Conservation (phyloP, 2,113 vertebrate genomes). For the Donacobius atricapilla region DNA sequence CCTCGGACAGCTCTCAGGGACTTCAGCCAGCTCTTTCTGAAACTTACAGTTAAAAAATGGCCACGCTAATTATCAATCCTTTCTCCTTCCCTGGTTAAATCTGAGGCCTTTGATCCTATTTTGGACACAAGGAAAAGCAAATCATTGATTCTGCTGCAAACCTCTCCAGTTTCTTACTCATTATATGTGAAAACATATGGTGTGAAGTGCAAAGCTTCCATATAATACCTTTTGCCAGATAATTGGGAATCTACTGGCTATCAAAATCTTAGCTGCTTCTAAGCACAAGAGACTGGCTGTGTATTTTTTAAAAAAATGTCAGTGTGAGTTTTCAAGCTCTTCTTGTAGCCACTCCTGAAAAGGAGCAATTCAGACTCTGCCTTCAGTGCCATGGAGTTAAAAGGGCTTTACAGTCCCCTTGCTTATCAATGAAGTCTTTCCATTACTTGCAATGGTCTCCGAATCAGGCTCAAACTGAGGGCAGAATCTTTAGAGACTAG, state of each 20-base stretch:
- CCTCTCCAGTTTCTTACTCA: background rate
- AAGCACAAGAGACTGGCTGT: background rate
- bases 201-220: background rate
- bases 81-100: background rate
- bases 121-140: background rate
- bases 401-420: background rate
- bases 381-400: background rate
- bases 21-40: background rate
- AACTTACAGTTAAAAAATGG: background rate
- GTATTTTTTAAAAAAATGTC: background rate
- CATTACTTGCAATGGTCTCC: constrained; percentile 1
- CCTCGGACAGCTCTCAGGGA: background rate
- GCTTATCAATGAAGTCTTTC: constrained; percentile 39
- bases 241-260: background rate
- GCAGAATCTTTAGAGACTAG: constrained; percentile 56
- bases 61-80: background rate
- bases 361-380: background rate
- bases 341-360: background rate
- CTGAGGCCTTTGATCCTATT: background rate
- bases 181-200: background rate
- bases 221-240: background rate
- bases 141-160: background rate
- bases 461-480: constrained; percentile 33
- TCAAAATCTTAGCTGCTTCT: background rate
- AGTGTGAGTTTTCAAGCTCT: background rate